Evolutionary conservation across 2,888 invertebrate species (phyloP), one percentile per base, ranked within the genome.

Genomic region (Hipparchia sbordonii): DNA sequence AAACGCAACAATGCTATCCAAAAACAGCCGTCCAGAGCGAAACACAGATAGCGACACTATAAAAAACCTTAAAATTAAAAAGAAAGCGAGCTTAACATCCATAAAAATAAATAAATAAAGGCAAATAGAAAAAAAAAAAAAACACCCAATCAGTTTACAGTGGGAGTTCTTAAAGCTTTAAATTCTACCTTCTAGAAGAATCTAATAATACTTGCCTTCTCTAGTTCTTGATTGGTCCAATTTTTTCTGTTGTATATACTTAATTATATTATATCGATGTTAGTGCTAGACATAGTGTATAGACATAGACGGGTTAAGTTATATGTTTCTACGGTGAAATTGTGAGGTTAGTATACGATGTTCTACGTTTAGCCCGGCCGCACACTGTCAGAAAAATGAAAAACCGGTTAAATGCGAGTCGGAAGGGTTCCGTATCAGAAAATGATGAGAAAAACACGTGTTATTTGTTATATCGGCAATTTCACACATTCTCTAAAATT

Each of bases 221-320:
- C 83, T 85, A 86, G 89, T 83, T 73, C 82, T 87, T 87, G 78
- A 80, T 87, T 86, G 92, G 92, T 92, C 92, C 92, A 92, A 92
- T 85, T 79, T 79, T 82, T 80, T 74, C 77, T 23, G 76, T 71
- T 67, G 23, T 67, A 57, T 33, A 45, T 60, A 60, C 33, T 39
- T 33, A 33, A 33, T 60, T 12, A 59, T 67, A 48, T 82, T 82
- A 79, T 81, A 82, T 75, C 79, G 80, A 80, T 80, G 78, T 79
- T 79, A 78, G 73, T 78, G 78, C 74, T 80, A 80, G 78, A 74
- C 78, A 76, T 78, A 78, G 73, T 79, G 33, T 33, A 65, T 76
- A 59, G 12, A 48, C 12, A 33, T 52, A 46, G 45, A 45, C 33
- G 46, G 12, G 33, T 46, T 46, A 46, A 56, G 39, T 81, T 78